Conservation (phyloP, 2,888 invertebrate genomes). For the Neocrepidodera transversa region DNA sequence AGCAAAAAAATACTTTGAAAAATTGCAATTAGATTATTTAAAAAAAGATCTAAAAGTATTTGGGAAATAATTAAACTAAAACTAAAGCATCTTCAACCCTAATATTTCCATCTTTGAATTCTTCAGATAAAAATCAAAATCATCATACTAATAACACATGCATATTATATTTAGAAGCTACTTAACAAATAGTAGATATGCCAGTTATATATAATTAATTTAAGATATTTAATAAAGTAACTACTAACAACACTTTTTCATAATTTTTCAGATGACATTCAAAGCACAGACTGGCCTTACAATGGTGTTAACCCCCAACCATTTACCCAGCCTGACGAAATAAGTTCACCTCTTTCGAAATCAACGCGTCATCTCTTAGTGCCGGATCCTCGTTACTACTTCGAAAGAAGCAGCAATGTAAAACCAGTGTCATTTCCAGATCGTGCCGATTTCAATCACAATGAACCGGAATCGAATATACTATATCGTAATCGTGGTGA, state of each 20-base stretch:
- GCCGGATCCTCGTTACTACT: slow-evolving; percentile 73
- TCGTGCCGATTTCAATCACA: slow-evolving; percentile 52
- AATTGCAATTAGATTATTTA: no score
- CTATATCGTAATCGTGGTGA: slow-evolving; percentile 58
- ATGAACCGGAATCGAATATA: slow-evolving; percentile 50
- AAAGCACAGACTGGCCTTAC: slow-evolving; percentile 77
- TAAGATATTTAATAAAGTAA: not conserved
- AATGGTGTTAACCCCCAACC: slow-evolving; percentile 80
- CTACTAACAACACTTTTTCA: not conserved
- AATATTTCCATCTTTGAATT: no score
- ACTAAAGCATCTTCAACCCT: no score
- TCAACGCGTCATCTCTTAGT: slow-evolving; percentile 80
- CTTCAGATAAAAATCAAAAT: no score
- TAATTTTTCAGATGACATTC: slow-evolving; percentile 66
- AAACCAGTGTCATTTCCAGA: slow-evolving; percentile 52
- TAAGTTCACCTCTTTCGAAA: slow-evolving; percentile 75
- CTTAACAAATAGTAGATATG: no score
- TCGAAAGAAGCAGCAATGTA: slow-evolving; percentile 62
- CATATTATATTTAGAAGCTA: no score
- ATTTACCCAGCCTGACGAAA: slow-evolving; percentile 81
- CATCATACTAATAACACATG: no score
- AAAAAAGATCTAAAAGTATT: no score
- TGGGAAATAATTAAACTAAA: no score
- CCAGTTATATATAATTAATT: no score
- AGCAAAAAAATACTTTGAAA: no score